Evolutionary conservation across 37 sponge, comb jelly and placozoan genomes (phyloP).

Genomic region (Tethya wilhelma): DNA sequence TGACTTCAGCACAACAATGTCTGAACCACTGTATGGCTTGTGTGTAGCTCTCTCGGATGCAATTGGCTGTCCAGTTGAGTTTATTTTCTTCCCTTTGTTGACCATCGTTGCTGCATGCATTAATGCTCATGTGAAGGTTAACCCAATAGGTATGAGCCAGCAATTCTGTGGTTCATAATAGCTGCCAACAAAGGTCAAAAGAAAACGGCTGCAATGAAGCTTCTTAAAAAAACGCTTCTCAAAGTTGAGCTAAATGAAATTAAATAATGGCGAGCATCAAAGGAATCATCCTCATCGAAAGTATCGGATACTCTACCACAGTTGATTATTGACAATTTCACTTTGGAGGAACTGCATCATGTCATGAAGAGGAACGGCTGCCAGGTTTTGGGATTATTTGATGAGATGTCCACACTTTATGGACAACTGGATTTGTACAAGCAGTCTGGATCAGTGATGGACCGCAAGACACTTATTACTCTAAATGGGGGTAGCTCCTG

Average conservation of each 20-base stretch:
- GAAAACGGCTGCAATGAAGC: conserved; percentile 1
- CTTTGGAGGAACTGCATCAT: neutral
- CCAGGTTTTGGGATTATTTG: neutral
- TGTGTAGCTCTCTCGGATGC: neutral
- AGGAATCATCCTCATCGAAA: neutral
- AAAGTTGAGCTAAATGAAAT: neutral
- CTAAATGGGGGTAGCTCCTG: conserved; percentile 6
- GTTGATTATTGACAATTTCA: neutral
- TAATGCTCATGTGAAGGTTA: neutral
- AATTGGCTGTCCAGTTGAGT: neutral
- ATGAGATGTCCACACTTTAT: conserved; percentile 17
- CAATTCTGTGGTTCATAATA: neutral
- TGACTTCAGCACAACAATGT: neutral
- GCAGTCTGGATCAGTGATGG: neutral
- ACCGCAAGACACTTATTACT: neutral
- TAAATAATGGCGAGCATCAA: neutral
- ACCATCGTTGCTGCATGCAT: neutral
- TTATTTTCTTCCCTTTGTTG: neutral
- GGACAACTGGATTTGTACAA: neutral
- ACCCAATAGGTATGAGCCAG: conserved; percentile 2
- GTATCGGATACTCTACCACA: neutral
- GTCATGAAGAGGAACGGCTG: neutral
- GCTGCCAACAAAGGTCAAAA: conserved; percentile 8
- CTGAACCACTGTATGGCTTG: neutral
- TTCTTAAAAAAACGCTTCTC: neutral